Evolutionary conservation across 2,888 invertebrate genomes (phyloP), one percentile per base, ranked within the genome.

Genomic region (Neoascia interrupta): DNA sequence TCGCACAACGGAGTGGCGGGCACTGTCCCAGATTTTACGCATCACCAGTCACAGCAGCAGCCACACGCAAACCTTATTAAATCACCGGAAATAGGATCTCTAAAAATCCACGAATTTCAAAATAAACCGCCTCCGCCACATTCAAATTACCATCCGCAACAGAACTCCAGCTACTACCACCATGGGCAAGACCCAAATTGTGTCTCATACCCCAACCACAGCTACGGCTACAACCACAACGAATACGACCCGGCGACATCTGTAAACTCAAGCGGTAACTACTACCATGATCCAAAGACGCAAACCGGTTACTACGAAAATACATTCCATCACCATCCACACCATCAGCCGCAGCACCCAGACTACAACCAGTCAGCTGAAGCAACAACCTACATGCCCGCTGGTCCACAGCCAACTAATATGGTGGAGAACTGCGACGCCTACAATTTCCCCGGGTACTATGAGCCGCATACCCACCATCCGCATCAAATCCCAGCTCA

Each of bases 401-500:
- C 66, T 4, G 73, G 23, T 5, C 79, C 73, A 11, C 79, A 79
- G 10, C 49, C 79, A 0, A 56, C 66, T 39, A 73, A 61, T 34
- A 73, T 79, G 63, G 86, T 87, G 83, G 87, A 87, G 51, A 86
- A 86, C 61, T 86, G 87, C 66, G 86, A 86, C 36, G 84, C 83
- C 28, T 87, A 87, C 81, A 85, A 83, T 26, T 86, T 85, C 36
- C 85, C 85, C 61, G 83, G 83, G 6, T 83, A 81, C 47, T 86
- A 86, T 31, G 86, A 86, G 31, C 76, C 84, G n/a, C 79, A 75
- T 53, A 49, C 79, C 56, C 75, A 75, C n/a, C 68, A 8, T 31
- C 84, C 83, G 86, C 85, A 82, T 82, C 75, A 70, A 15, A 58
- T 79, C 90, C 90, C 47, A 90, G 90, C 0, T 90, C 92, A 73